Percentiles rank a stretch among this genome's conserved stretches.
These are phyloP conservation scores for Tadarida brasiliensis DNA, from an alignment of 2,797 vertebrate species.

Conservation along the genomic window DNA sequence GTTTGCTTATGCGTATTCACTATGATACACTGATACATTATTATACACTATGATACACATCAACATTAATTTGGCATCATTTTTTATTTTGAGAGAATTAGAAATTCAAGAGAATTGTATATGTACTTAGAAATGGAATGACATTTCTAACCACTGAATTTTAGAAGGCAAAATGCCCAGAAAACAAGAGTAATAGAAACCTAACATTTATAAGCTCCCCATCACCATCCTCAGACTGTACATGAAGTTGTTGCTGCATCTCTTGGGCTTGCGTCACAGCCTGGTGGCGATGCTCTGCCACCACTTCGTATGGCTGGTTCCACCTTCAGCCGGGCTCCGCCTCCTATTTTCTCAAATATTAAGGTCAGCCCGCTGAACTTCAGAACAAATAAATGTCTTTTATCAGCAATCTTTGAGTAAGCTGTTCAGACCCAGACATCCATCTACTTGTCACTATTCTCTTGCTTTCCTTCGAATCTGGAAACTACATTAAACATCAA, in stretches of 20 bases:
- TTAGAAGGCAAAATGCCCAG: neutral
- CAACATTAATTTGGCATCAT: conserved; percentile 3
- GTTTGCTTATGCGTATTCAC: neutral
- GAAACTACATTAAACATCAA: neutral
- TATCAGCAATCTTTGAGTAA: neutral
- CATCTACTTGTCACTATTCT: neutral
- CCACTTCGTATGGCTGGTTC: neutral
- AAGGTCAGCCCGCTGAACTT: neutral
- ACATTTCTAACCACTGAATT: conserved; percentile 10
- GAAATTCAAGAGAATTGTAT: conserved; percentile 44
- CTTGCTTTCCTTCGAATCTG: neutral
- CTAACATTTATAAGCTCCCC: neutral
- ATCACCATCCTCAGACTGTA: neutral
- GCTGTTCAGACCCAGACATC: neutral
- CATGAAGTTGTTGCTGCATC: neutral
- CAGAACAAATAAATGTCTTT: neutral
- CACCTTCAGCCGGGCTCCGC: neutral
- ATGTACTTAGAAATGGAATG: neutral
- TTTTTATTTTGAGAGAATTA: conserved; percentile 37
- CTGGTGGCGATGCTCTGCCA: neutral
- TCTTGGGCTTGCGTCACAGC: neutral
- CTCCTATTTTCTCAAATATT: neutral
- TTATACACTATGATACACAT: neutral
- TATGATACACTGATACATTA: neutral
- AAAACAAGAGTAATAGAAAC: neutral